Conservation (phyloP, 2,113 vertebrate species). For the Ranitomeya imitator region DNA sequence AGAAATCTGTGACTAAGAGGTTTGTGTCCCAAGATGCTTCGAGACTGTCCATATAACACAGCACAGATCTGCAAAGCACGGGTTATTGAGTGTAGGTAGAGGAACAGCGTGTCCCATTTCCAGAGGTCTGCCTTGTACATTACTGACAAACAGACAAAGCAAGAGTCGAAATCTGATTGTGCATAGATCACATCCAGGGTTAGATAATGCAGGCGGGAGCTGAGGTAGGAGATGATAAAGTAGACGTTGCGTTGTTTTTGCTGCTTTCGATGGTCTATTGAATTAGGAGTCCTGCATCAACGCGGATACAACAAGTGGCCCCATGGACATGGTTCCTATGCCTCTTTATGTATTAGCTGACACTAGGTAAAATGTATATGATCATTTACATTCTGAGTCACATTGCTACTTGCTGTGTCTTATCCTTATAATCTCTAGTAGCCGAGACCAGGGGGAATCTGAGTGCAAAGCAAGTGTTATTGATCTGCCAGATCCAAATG, state of each 20-base stretch:
- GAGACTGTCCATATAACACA: neutral
- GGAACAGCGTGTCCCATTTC: neutral
- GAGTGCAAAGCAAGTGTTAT: too few species aligned
- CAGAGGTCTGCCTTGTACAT: neutral
- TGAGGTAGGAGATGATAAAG: neutral
- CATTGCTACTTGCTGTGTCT: too few species aligned
- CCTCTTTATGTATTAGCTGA: neutral
- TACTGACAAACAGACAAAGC: neutral
- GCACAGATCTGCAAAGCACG: neutral
- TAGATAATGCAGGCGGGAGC: neutral
- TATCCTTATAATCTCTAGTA: too few species aligned
- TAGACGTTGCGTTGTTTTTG: neutral
- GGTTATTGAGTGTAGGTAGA: neutral
- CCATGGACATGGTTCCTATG: neutral
- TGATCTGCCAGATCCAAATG: too few species aligned
- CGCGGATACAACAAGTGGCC: neutral
- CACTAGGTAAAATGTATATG: neutral
- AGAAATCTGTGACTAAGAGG: slow-evolving; percentile 36
- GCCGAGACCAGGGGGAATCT: too few species aligned
- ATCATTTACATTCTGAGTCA: neutral
- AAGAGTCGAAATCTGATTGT: slow-evolving; percentile 12
- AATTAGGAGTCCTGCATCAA: too few species aligned
- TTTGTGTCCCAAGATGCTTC: slow-evolving; percentile 20
- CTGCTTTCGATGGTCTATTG: neutral
- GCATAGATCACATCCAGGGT: neutral